phyloP scores from a whole-genome alignment of 1,140 invertebrate species.

The Coboldia fuscipes region DNA sequence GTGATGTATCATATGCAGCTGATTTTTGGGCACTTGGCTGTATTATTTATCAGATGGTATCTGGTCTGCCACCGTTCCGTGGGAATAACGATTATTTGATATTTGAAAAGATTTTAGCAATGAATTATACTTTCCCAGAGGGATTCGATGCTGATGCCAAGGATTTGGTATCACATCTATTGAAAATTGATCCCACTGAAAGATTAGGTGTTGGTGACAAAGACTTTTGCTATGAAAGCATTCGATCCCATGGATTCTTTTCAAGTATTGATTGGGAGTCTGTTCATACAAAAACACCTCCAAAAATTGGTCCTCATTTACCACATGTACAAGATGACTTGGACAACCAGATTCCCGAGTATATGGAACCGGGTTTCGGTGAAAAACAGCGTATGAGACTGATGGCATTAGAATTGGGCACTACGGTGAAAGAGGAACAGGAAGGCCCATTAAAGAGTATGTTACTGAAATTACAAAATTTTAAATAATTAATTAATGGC shows the following conservation, averaged over 20 bases:
- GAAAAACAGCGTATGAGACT: conserved; percentile 55
- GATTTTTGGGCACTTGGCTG: conserved; percentile 98
- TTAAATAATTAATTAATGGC: background rate
- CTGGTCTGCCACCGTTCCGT: conserved; percentile 79
- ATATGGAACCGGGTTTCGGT: conserved; percentile 68
- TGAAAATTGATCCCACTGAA: conserved; percentile 59
- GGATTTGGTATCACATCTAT: conserved; percentile 69
- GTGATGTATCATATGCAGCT: conserved; percentile 53
- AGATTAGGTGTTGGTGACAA: conserved; percentile 68
- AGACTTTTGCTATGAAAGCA: conserved; percentile 48
- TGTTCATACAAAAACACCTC: conserved; percentile 56
- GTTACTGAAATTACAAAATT: background rate
- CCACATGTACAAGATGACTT: conserved; percentile 42
- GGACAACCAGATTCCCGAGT: conserved; percentile 51
- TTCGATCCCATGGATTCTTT: conserved; percentile 76
- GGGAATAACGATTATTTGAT: conserved; percentile 89
- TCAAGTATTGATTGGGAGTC: conserved; percentile 62
- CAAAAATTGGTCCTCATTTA: conserved; percentile 63
- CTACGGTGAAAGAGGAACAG: conserved; percentile 9
- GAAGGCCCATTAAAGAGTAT: no score
- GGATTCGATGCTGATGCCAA: conserved; percentile 65
- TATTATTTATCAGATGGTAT: conserved; percentile 93
- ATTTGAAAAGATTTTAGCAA: conserved; percentile 84
- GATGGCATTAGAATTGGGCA: conserved; percentile 42
- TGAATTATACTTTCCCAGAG: conserved; percentile 84